These are phyloP conservation scores for Cirrhinus molitorella DNA, from an alignment of 2,797 vertebrate species.

Conservation along the genomic window DNA sequence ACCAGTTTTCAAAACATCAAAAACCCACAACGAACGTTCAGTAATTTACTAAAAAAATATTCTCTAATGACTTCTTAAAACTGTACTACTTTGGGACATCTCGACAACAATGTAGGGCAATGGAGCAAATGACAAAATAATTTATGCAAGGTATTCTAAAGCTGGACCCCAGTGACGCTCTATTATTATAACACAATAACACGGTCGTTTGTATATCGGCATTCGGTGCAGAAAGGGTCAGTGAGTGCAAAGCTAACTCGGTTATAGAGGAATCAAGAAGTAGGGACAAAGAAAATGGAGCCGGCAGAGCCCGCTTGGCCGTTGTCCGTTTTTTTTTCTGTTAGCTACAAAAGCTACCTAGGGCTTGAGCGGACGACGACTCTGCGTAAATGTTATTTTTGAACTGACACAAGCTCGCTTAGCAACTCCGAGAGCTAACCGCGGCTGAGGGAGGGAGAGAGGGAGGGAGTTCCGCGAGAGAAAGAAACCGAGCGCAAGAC, in stretches of 20 bases:
- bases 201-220: background rate
- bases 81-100: background rate
- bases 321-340: constrained; percentile 1
- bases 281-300: constrained; percentile 72
- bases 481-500: constrained; percentile 21
- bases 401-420: constrained; percentile 45
- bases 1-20: background rate
- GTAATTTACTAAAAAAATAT: constrained; percentile 1
- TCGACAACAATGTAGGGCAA: background rate
- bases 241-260: constrained; percentile 32
- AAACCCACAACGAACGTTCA: background rate
- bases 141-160: background rate
- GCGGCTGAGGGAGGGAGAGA: constrained; percentile 25
- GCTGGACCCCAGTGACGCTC: background rate
- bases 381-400: constrained; percentile 31
- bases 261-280: constrained; percentile 37
- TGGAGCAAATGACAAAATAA: background rate
- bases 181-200: background rate
- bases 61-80: background rate
- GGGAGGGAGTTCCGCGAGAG: constrained; percentile 23
- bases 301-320: constrained; percentile 41
- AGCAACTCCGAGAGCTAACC: constrained; percentile 45
- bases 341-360: constrained; percentile 46
- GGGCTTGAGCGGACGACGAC: constrained; percentile 18
- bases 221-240: constrained; percentile 10